Evolutionary conservation across 2,888 invertebrate species (phyloP), one percentile per base, ranked within the genome.

Genomic region (Macrophya alboannulata): DNA sequence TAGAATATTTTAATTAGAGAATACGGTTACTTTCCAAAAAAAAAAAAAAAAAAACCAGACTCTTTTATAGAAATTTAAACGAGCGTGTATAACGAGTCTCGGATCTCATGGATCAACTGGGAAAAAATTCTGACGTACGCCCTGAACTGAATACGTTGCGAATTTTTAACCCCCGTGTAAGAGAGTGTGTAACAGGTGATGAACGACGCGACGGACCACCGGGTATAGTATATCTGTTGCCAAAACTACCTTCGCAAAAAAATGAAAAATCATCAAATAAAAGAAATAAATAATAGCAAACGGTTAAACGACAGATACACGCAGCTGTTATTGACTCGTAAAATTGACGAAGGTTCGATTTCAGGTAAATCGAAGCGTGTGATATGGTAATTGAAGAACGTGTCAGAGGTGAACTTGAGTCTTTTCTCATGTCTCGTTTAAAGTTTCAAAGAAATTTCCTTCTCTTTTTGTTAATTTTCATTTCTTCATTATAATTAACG

Each of bases 171-270:
- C 15, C 62, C 12, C 25, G 31, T 37, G 68, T 37, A 15, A 25
- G 21, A 25, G 15, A 25, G 25, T 31, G 68, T 72, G 72, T 72
- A 72, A 72, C 72, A 72, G 72, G 72, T 72, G 72, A 72, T 72
- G n/a, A 72, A 72, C 45, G 72, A 72, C 72, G 72, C 72, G 72
- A 72, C 72, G 9, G 37, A 15, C 31, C 37, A 68, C 21, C 12
- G 68, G 68, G 15, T 68, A 31, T 12, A 68, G 17, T 10, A 37
- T 68, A 31, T 15, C 25, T n/a, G n/a, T 37, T 68, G 62, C 62
- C 17, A 15, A 37, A 21, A 25, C 68, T 31, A 68, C 31, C 21
- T 31, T 68, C 31, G 15, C 68, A 31, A 68, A 68, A 31, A 68
- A 31, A n/a, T n/a, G n/a, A n/a, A n/a, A n/a, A n/a, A n/a, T n/a